These are phyloP conservation scores for Orussus abietinus DNA, from an alignment of 1,140 invertebrate genomes.

Conservation along the genomic window DNA sequence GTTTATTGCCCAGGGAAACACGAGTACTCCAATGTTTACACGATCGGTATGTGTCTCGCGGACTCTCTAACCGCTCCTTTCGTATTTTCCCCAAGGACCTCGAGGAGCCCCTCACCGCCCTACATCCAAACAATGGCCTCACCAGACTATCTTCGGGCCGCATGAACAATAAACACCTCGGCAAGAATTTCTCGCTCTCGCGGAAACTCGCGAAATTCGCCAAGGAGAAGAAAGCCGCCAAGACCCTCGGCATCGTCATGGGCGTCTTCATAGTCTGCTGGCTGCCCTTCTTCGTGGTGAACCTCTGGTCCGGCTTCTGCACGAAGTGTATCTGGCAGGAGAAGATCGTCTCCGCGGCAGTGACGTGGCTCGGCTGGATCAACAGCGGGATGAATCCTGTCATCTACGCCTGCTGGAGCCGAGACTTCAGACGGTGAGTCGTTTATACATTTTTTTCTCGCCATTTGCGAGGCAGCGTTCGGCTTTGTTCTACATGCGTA, in stretches of 20 bases:
- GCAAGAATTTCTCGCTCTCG: slow-evolving; percentile 85
- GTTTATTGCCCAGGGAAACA: too few relatives aligned
- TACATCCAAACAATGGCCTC: slow-evolving; percentile 73
- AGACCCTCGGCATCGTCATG: slow-evolving; percentile 91
- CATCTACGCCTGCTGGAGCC: slow-evolving; percentile 95
- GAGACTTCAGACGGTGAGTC: slow-evolving; percentile 88
- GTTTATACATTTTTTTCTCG: too few relatives aligned
- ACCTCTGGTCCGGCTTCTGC: slow-evolving; percentile 88
- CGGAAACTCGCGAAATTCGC: slow-evolving; percentile 88
- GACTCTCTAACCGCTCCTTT: too few relatives aligned
- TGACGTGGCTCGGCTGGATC: slow-evolving; percentile 98
- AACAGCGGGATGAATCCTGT: slow-evolving; percentile 98
- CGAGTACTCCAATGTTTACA: too few relatives aligned
- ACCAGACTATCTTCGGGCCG: slow-evolving; percentile 58
- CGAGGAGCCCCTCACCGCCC: slow-evolving; percentile 64
- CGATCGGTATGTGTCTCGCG: too few relatives aligned
- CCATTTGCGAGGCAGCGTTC: too few relatives aligned
- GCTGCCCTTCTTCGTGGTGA: slow-evolving; percentile 98
- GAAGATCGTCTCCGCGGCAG: slow-evolving; percentile 85
- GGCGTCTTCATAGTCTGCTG: slow-evolving; percentile 98
- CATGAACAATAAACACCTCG: slow-evolving; percentile 51
- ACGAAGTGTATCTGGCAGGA: slow-evolving; percentile 81
- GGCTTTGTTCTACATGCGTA: too few relatives aligned
- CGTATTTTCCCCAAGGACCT: too few relatives aligned
- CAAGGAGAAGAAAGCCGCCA: slow-evolving; percentile 94